Percentiles rank a stretch among this genome's conserved stretches.
These are phyloP conservation scores for Phyllopteryx taeniolatus DNA, from an alignment of 2,113 vertebrate genomes.

Conservation along the genomic window DNA sequence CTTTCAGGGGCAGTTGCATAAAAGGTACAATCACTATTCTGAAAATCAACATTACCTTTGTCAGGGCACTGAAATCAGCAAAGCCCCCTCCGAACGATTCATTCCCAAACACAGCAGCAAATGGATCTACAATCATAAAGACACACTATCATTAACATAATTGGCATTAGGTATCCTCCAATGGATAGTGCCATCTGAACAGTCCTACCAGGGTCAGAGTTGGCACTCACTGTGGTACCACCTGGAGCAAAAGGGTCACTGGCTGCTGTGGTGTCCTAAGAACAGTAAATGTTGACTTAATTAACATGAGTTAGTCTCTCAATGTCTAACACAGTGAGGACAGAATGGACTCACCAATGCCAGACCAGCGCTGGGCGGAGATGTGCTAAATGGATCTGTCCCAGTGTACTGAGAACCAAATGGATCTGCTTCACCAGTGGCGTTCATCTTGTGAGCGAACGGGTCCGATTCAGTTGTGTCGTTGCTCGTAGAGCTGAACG, in stretches of 20 bases:
- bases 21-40: not conserved
- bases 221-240: slow-evolving; percentile 80
- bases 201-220: slow-evolving; percentile 82
- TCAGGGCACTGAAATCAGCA: slow-evolving; percentile 89
- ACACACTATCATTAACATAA: not conserved
- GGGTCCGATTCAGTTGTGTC: slow-evolving; percentile 23
- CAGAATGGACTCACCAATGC: slow-evolving; percentile 52
- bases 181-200: not conserved
- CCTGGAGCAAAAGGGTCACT: slow-evolving; percentile 97
- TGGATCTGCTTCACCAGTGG: slow-evolving; percentile 53
- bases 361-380: slow-evolving; percentile 47
- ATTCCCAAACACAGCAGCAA: slow-evolving; percentile 89
- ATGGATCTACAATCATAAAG: slow-evolving; percentile 77
- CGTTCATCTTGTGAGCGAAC: slow-evolving; percentile 51
- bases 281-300: slow-evolving; percentile 24
- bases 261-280: slow-evolving; percentile 74
- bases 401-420: slow-evolving; percentile 58
- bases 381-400: slow-evolving; percentile 63
- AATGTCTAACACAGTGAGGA: not conserved
- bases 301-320: not conserved
- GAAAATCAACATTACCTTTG: slow-evolving; percentile 80
- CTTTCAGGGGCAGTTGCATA: not conserved
- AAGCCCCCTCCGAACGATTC: slow-evolving; percentile 90
- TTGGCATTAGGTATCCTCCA: not conserved
- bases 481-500: slow-evolving; percentile 48